Conservation (phyloP, 2,113 vertebrate genomes). For the Acrocephalus kingi region DNA sequence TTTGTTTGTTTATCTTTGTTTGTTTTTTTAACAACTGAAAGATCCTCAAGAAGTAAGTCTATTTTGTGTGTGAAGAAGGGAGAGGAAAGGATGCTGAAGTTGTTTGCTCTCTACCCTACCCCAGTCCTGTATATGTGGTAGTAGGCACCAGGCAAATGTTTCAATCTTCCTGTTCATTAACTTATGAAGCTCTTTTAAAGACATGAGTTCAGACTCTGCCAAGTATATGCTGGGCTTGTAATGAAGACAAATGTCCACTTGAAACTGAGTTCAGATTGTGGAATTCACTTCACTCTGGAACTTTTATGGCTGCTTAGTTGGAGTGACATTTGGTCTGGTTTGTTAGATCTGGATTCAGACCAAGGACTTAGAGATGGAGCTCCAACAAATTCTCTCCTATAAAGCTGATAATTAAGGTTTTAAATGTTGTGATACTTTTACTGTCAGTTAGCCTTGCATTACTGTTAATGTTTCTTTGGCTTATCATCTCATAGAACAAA, state of each 20-base stretch:
- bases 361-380: conserved; percentile 13
- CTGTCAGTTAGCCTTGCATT: not conserved
- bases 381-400: not conserved
- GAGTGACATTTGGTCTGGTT: conserved; percentile 70
- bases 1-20: not conserved
- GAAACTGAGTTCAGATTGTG: conserved; percentile 56
- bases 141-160: not conserved
- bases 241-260: conserved; percentile 74
- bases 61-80: not conserved
- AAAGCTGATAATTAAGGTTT: not conserved
- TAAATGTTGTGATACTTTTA: not conserved
- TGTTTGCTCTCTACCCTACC: not conserved
- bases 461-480: not conserved
- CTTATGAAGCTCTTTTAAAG: conserved; percentile 52
- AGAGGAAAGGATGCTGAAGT: not conserved
- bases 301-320: conserved; percentile 68
- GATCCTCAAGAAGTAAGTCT: not conserved
- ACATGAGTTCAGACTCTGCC: conserved; percentile 27
- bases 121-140: not conserved
- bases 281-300: conserved; percentile 69
- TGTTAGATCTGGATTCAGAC: conserved; percentile 47
- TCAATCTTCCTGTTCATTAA: conserved; percentile 52
- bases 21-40: not conserved
- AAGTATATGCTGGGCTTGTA: conserved; percentile 42
- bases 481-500: not conserved